Evolutionary conservation across 2,888 invertebrate species (phyloP), one percentile per base, ranked within the genome.

Genomic region (Odontocolon sp.): DNA sequence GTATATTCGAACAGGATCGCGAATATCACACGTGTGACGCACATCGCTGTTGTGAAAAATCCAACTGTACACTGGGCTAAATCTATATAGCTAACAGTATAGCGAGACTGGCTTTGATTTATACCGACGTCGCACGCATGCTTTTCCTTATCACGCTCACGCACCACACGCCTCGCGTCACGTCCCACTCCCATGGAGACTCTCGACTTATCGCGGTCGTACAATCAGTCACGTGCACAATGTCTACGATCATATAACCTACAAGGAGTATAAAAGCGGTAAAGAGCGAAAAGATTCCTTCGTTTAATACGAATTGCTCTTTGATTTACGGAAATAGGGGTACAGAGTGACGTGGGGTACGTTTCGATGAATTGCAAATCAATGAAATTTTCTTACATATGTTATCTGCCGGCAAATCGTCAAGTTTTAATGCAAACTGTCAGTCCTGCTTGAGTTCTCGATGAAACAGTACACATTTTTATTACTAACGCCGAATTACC

Each of bases 111-210:
- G 66, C 74, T 78, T 80, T 86, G 87, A 87, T 86, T 87, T 84
- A 87, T 81, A 80, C 72, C 73, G 77, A 79, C 69, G 74, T 56
- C 42, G 77, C 86, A 86, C 83, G 85, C 85, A 82, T 77, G 73
- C 79, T 81, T 81, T 77, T 70, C 74, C 85, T 87, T 86, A 86
- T 86, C 86, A 80, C 61, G 33, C 68, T 72, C 57, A 63, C 76
- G 74, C 81, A 78, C 79, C 50, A 45, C 67, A 61, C 61, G 61
- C 63, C 6, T 11, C 66, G 61, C 50, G 72, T 56, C 78, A 68
- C 79, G 71, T 72, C 23, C 68, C 33, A 75, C 77, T 75, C 38
- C 8, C 36, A 38, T 23, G 0, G 3, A 28, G 28, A 14, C 45
- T 11, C 5, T 11, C 33, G 42, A 26, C 57, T 83, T 86, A 85